Base-by-base conservation (phyloP, 2,888 invertebrate genomes). In the Drosophila putrida region DNA sequence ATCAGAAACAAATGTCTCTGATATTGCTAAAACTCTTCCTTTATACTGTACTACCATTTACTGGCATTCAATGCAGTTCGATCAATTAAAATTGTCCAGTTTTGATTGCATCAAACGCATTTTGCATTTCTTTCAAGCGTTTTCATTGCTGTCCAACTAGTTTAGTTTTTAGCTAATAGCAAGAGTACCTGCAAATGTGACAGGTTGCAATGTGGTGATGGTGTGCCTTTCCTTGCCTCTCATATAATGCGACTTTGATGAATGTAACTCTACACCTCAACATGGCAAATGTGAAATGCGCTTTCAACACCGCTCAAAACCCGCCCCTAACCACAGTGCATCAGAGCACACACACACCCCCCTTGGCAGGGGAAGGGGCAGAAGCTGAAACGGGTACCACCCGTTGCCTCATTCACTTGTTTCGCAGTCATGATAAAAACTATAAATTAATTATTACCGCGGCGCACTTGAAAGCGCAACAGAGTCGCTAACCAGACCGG, bases 401-500 rank as follows among this genome's bases (percentile, higher is more conserved):
- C 73, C 74, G 66, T 65, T 63, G 75, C 64, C 35, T 27, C 55
- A 76, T 75, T 75, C 85, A 80, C 82, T 82, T 85, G 86, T 80
- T 70, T 71, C 61, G 59, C 80, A 75, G 82, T 81, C 80, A 80
- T 80, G 90, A 91, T 90, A 90, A 91, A 76, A 91, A 91, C 90
- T 90, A 90, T 91, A 91, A 91, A 91, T 91, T 91, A 91, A 91
- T 91, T 91, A 91, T 88, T 89, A 80, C 90, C 85, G 88, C 89
- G 90, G 91, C 89, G 88, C 87, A 90, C 83, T 90, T 88, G 80
- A 86, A 88, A 88, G 87, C 71, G 73, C 64, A 79, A 70, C 80
- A 72, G 72, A 73, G 71, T 69, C 64, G 71, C 78, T 60, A 54
- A 33, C 49, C 41, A 62, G 27, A 20, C n/a, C 44, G 10, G 25